Percentiles rank a stretch among this genome's conserved stretches.
phyloP scores from a whole-genome alignment of 1,140 invertebrate species.

The Drosophila pruinosa region DNA sequence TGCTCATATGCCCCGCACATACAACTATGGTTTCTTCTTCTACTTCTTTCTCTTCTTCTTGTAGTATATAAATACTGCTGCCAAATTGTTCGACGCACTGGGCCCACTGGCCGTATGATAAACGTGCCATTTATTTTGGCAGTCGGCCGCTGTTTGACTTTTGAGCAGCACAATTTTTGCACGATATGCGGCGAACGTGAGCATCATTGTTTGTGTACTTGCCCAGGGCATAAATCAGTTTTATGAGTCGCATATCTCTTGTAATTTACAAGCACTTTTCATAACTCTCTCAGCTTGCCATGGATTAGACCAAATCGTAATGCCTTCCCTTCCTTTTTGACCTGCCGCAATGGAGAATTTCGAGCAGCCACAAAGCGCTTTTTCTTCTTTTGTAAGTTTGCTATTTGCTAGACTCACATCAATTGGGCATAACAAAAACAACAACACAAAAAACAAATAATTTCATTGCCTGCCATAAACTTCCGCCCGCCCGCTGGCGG shows the following conservation, averaged over 20 bases:
- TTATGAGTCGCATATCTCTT: slow-evolving; percentile 63
- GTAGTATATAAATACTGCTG: slow-evolving; percentile 71
- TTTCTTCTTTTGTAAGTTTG: slow-evolving; percentile 17
- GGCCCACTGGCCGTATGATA: slow-evolving; percentile 77
- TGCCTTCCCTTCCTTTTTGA: slow-evolving; percentile 34
- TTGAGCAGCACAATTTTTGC: slow-evolving; percentile 47
- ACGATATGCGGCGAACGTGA: slow-evolving; percentile 37
- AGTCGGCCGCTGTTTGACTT: slow-evolving; percentile 40
- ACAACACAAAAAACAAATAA: slow-evolving; percentile 24
- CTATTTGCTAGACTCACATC: background rate
- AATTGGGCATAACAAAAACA: slow-evolving; percentile 26
- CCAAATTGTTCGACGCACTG: slow-evolving; percentile 69
- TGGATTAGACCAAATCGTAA: background rate
- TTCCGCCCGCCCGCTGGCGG: slow-evolving; percentile 60
- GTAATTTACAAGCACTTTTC: slow-evolving; percentile 60
- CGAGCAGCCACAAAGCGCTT: slow-evolving; percentile 1
- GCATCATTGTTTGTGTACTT: slow-evolving; percentile 38
- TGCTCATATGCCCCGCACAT: slow-evolving; percentile 23
- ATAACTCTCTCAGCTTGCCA: background rate
- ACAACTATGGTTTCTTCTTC: background rate
- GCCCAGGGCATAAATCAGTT: slow-evolving; percentile 54
- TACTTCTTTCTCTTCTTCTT: slow-evolving; percentile 1
- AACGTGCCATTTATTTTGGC: slow-evolving; percentile 75
- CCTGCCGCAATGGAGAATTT: slow-evolving; percentile 67
- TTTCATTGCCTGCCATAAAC: slow-evolving; percentile 67